Evolutionary conservation across 2,113 vertebrate species (phyloP), one percentile per base, ranked within the genome.

Genomic region (Acrocephalus arundinaceus): DNA sequence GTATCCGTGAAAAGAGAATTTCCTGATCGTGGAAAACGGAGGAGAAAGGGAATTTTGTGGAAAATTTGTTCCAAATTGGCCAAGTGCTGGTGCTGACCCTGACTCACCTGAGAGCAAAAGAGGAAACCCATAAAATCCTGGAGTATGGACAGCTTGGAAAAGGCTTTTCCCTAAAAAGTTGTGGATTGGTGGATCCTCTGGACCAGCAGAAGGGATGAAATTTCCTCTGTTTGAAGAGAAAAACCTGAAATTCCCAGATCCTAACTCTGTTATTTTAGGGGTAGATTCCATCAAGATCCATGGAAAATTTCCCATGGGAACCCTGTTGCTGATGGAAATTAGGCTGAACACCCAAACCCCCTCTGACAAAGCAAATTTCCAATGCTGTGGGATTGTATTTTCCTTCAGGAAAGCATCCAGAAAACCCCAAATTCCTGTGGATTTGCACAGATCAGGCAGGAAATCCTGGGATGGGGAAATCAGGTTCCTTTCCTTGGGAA

Each of bases 381-480:
- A 39, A 9, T 2, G 1, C 10, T 1, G 17, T 10, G 16, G 52
- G 52, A 11, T 49, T 66, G 45, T 16, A 5, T 90, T 55, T 75
- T 72, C 78, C 90, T 51, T 49, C 62, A 19, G 85, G 31, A 39
- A 66, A 74, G 7, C 31, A 41, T 9, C 37, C 85, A 28, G 43
- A 58, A 55, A 59, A 6, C 33, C 48, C 52, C 61, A 51, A 9
- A 13, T 43, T 48, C 27, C 2, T 0, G 0, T 0, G 3, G 70
- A 55, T 30, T 67, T 35, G 12, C 30, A 46, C 15, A 24, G 72
- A 71, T 33, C 33, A 4, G 43, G 61, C 78, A 55, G 66, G 43
- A 75, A 83, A 73, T 15, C 30, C 49, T 30, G 31, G 49, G 33
- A 9, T 46, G 39, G 15, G 11, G 62, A 45, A 55, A 31, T 67